Base-by-base conservation (phyloP, 2,113 vertebrate genomes). In the Antechinus stuartii region DNA sequence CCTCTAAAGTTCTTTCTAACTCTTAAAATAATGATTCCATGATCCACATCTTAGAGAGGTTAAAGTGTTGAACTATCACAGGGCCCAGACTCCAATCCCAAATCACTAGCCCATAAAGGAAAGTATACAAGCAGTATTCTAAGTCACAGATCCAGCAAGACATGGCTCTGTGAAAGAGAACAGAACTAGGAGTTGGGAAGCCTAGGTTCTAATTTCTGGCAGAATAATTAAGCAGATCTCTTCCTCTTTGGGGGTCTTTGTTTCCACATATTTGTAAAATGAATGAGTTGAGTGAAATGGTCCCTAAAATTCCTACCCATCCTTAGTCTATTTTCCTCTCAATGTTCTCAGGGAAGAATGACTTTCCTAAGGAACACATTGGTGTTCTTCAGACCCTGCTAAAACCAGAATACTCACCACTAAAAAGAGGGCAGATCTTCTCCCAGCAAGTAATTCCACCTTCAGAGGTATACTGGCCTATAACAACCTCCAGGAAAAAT, bases 361-460 rank as follows among this genome's bases (percentile, higher is more conserved):
- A 84, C 19, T 84, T 84, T 42, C n/a, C 35, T 42, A 42, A 23
- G 68, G n/a, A 23, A 42, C 19, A 6, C 35, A 84, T 2, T 42
- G 68, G 14, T n/a, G 5, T 76, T 42, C 68, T 22, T 84, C 7
- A 84, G 68, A 84, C 68, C 19, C 61, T 42, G n/a, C 68, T 84
- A 84, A 42, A 42, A 42, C 35, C 68, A 84, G 19, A 42, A 49
- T 93, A 99, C 99, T 99, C 95, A 99, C 99, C 99, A 76, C 99
- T 99, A 97, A 99, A 99, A 98, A 99, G 99, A 97, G 99, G 99
- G 98, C 99, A 99, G 98, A 99, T 99, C 98, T 99, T 99, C 95
- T 99, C 99, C 99, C 99, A 99, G 98, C 99, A 99, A 96, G 99
- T 99, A 98, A 99, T 99, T 96, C 99, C 99, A 94, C 99, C 99